Base-by-base conservation (phyloP, 2,888 invertebrate species). In the Thymelicus acteon region DNA sequence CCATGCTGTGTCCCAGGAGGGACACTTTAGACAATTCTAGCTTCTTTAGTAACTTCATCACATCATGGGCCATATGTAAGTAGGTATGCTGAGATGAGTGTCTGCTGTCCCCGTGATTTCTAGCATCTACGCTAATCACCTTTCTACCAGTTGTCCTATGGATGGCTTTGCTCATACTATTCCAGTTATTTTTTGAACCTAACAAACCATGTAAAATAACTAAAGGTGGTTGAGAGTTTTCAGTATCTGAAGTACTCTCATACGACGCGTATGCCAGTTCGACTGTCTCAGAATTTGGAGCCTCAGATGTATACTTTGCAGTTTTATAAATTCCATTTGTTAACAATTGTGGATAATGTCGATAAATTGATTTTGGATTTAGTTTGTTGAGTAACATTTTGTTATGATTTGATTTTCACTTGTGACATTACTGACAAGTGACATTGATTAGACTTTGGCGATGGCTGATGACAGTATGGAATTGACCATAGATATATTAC, bases 31-130 rank as follows among this genome's bases (percentile, higher is more conserved):
- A 84, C 60, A 97, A 91, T 19, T 95, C 91, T 60, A 96, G 85
- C 75, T 96, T 95, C 76, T 95, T 93, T 73, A 97, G 88, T 54
- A 98, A 92, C 57, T 94, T 90, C 88, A 93, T 92, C 10, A 93
- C 86, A 74, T 93, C 93, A 72, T 93, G 91, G 0, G 97, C 96
- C 96, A 99, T 96, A 72, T 95, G 95, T 15, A 94, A 87, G 82
- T 98, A 98, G 0, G 95, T 95, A 89, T 98, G 97, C 7, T 96
- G 95, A 0, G 94, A 77, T 0, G 96, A 92, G 84, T 98, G 98
- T 0, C 97, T 96, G 82, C 98, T 98, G 75, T 98, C 98, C 0
- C 99, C 99, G 90, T 99, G 99, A 91, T 99, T 99, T 80, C 99
- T 95, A 1, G 97, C 97, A 92, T 99, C 99, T 47, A 98, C 94